phyloP scores from a whole-genome alignment of 2,888 invertebrate genomes.

The Odontocolon sp. region DNA sequence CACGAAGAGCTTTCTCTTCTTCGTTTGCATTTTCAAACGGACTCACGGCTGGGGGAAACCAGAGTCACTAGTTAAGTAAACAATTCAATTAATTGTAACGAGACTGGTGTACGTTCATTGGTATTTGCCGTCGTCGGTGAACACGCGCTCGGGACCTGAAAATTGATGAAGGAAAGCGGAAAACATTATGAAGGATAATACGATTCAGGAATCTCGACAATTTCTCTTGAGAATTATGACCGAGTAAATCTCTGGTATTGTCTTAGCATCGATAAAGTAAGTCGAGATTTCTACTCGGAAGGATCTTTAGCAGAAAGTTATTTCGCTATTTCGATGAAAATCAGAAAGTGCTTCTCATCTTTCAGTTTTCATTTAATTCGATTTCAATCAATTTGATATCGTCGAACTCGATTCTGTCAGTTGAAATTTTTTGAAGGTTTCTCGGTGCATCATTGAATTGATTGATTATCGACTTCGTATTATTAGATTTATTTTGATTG shows the following conservation, averaged over 20 bases:
- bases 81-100: slow-evolving; percentile 71
- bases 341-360: too few species aligned
- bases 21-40: slow-evolving; percentile 55
- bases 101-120: slow-evolving; percentile 31
- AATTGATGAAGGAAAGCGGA: slow-evolving; percentile 1
- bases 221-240: not conserved
- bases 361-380: too few species aligned
- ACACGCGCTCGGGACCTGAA: not conserved
- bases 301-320: not conserved
- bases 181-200: slow-evolving; percentile 35
- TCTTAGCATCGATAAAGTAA: not conserved
- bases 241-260: not conserved
- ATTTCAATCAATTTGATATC: too few species aligned
- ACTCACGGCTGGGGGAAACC: slow-evolving; percentile 23
- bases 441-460: too few species aligned
- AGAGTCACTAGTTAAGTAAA: slow-evolving; percentile 66
- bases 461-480: too few species aligned
- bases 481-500: too few species aligned
- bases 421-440: too few species aligned
- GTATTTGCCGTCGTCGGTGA: slow-evolving; percentile 15
- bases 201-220: slow-evolving; percentile 5
- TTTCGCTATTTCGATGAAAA: too few species aligned
- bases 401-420: too few species aligned
- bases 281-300: not conserved
- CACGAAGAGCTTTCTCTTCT: slow-evolving; percentile 43